phyloP scores from a whole-genome alignment of 2,113 vertebrate species.

The Falcunculus frontatus region DNA sequence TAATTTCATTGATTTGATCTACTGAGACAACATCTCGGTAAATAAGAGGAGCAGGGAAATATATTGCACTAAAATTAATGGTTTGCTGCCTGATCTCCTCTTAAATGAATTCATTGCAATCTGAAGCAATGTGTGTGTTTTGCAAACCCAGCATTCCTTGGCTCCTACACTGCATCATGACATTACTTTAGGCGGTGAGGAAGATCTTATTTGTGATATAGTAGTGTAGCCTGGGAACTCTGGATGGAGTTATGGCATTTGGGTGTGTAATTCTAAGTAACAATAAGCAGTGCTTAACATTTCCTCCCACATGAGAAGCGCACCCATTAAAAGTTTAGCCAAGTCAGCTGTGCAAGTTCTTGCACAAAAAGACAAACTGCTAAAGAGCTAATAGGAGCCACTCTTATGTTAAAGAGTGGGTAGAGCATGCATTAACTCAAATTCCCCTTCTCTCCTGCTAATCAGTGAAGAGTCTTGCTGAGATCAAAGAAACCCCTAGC shows the following conservation, averaged over 20 bases:
- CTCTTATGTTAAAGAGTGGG: neutral
- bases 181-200: neutral
- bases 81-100: neutral
- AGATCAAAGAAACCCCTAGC: neutral
- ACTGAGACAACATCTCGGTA: neutral
- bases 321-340: constrained; percentile 50
- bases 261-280: constrained; percentile 37
- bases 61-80: neutral
- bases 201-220: constrained; percentile 42
- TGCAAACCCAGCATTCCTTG: constrained; percentile 24
- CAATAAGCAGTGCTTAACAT: constrained; percentile 46
- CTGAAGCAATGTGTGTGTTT: constrained; percentile 28
- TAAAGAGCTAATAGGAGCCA: neutral
- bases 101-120: constrained; percentile 6
- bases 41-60: constrained; percentile 7
- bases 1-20: constrained; percentile 12
- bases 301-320: constrained; percentile 18
- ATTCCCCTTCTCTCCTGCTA: neutral
- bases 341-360: constrained; percentile 40
- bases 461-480: neutral
- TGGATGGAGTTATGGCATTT: constrained; percentile 24
- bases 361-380: constrained; percentile 30
- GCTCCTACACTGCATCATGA: neutral
- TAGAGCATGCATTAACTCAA: neutral
- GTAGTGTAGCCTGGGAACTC: constrained; percentile 22